Conservation (phyloP, 2,888 invertebrate species). For the Cosmopolites sordidus region DNA sequence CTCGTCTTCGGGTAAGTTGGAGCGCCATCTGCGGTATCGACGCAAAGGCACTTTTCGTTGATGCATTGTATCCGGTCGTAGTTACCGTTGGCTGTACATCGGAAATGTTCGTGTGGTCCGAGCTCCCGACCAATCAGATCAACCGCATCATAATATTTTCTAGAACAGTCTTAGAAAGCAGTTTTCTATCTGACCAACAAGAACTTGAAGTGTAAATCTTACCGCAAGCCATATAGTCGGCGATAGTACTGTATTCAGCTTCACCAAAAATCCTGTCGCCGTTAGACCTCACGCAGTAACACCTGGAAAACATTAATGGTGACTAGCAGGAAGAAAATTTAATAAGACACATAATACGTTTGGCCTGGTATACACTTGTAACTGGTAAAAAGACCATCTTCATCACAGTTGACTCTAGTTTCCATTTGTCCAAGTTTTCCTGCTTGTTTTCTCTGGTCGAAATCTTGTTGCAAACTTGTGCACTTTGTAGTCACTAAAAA, state of each 20-base stretch:
- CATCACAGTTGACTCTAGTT: slow-evolving; percentile 58
- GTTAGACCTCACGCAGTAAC: slow-evolving; percentile 59
- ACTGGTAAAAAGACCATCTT: slow-evolving; percentile 56
- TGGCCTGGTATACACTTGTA: slow-evolving; percentile 63
- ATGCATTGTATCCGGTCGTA: slow-evolving; percentile 66
- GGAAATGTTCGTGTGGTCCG: slow-evolving; percentile 45
- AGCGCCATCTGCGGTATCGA: slow-evolving; percentile 54
- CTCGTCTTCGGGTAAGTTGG: slow-evolving; percentile 40
- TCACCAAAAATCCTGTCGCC: slow-evolving; percentile 67
- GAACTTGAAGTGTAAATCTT: slow-evolving; percentile 4
- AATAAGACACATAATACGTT: slow-evolving; percentile 54
- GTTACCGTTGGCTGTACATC: slow-evolving; percentile 63
- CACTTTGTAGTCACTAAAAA: slow-evolving; percentile 37
- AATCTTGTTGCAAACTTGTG: slow-evolving; percentile 44
- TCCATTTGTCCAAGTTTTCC: slow-evolving; percentile 56
- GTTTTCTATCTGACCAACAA: not conserved
- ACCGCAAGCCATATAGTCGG: slow-evolving; percentile 35
- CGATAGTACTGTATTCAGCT: slow-evolving; percentile 46
- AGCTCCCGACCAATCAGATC: slow-evolving; percentile 46
- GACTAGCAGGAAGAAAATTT: too few relatives aligned
- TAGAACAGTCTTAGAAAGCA: slow-evolving; percentile 55
- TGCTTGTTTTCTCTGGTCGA: slow-evolving; percentile 48
- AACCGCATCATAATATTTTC: slow-evolving; percentile 51
- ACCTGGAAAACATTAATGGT: slow-evolving; percentile 53
- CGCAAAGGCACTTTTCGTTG: slow-evolving; percentile 58